Evolutionary conservation across 2,113 vertebrate species (phyloP).

Genomic region (Casuarius casuarius): DNA sequence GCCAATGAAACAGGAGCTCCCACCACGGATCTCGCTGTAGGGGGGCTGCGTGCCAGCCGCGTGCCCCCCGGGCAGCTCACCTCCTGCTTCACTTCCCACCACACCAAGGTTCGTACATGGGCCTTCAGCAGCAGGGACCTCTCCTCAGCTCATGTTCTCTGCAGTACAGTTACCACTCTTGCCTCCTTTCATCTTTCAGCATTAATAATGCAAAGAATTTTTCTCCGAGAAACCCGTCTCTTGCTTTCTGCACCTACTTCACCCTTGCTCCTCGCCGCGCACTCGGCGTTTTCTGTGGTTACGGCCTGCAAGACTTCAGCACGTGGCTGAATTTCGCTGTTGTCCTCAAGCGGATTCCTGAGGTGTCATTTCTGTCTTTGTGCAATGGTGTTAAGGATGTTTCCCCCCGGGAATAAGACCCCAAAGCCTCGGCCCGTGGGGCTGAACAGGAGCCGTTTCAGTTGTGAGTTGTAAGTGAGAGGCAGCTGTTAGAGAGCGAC

Average conservation of each 20-base stretch:
- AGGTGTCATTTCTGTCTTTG: neutral
- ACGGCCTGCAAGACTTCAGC: neutral
- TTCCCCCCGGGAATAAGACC: neutral
- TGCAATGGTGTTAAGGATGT: neutral
- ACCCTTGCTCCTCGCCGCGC: neutral
- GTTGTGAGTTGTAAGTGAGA: neutral
- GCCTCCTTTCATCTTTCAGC: neutral
- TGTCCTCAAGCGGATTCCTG: neutral
- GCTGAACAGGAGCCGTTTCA: neutral
- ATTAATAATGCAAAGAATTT: neutral
- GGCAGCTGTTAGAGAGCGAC: neutral
- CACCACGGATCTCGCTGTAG: neutral
- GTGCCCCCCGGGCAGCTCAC: neutral
- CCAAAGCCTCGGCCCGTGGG: neutral
- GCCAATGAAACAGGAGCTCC: neutral
- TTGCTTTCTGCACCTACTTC: neutral
- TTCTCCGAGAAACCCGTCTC: neutral
- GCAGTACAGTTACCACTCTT: neutral
- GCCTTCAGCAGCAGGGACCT: neutral
- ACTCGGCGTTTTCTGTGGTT: neutral
- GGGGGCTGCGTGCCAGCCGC: too few species aligned
- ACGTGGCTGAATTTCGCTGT: neutral
- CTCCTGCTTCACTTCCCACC: neutral
- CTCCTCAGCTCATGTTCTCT: neutral
- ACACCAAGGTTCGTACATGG: too few species aligned